Conservation (phyloP, 1,140 invertebrate genomes). For the Cydia fagiglandana region DNA sequence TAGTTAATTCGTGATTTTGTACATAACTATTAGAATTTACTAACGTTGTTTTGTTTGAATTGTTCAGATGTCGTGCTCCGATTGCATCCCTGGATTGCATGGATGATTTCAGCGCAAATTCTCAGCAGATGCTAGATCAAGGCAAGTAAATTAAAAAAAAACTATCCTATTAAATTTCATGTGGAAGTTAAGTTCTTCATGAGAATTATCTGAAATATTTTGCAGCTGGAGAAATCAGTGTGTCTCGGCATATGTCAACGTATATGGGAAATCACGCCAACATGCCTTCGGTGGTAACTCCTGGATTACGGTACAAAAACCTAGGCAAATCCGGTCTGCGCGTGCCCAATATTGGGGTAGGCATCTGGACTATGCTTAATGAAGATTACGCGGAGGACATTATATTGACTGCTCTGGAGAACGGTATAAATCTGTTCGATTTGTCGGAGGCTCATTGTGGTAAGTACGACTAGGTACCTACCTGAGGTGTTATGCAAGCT, state of each 20-base stretch:
- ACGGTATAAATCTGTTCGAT: conserved; percentile 97
- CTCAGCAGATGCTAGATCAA: conserved; percentile 78
- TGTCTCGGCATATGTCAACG: conserved; percentile 69
- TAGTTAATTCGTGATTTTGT: not conserved
- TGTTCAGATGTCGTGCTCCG: conserved; percentile 89
- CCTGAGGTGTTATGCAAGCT: not conserved
- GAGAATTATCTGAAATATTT: not conserved
- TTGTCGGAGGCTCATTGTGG: conserved; percentile 96
- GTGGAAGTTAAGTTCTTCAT: too few species aligned
- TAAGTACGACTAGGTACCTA: conserved; percentile 45
- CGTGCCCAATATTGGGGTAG: conserved; percentile 94
- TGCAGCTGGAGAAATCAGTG: conserved; percentile 60
- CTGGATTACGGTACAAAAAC: conserved; percentile 92
- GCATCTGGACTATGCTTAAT: conserved; percentile 92
- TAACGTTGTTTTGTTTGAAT: conserved; percentile 41
- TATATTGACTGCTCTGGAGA: conserved; percentile 95
- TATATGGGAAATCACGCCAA: conserved; percentile 74
- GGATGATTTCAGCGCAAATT: conserved; percentile 91
- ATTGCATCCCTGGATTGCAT: conserved; percentile 95
- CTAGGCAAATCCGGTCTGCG: conserved; percentile 95
- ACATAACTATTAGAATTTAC: not conserved
- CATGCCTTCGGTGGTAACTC: conserved; percentile 81
- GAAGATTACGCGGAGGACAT: conserved; percentile 96
- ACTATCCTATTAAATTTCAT: conserved; percentile 16
- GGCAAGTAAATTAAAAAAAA: conserved; percentile 49